phyloP scores from a whole-genome alignment of 2,797 vertebrate species.

The Octomys mimax region DNA sequence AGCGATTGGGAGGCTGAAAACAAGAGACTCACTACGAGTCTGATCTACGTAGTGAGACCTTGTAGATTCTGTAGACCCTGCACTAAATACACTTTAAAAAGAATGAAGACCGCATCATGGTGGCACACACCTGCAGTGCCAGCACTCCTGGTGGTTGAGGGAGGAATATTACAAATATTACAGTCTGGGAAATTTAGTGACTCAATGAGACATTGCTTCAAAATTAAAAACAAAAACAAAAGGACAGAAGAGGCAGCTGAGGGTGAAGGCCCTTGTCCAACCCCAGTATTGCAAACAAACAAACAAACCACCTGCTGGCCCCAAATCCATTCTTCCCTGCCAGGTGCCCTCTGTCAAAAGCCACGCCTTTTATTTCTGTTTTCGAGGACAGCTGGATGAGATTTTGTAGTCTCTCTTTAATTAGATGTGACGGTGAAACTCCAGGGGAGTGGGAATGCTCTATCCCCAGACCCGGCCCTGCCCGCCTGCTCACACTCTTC shows the following conservation, averaged over 20 bases:
- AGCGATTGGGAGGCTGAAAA: too few species aligned
- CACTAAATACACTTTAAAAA: too few species aligned
- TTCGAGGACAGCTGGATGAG: neutral
- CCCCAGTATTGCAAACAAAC: neutral
- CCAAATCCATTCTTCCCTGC: neutral
- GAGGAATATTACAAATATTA: neutral
- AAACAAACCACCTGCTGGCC: neutral
- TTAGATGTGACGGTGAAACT: neutral
- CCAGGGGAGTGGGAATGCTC: neutral
- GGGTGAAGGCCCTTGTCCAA: neutral
- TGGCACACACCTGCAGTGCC: neutral
- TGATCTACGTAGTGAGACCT: too few species aligned
- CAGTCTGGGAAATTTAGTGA: neutral
- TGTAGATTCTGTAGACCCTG: too few species aligned
- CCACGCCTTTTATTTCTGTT: slow-evolving; percentile 60
- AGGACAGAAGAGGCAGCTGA: neutral
- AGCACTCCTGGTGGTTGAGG: neutral
- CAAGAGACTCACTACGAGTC: too few species aligned
- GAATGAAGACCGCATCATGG: neutral
- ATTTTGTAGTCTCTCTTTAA: neutral
- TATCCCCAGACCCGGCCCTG: neutral
- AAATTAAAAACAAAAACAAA: neutral
- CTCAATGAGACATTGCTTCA: neutral
- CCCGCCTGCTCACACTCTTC: neutral
- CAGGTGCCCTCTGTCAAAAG: slow-evolving; percentile 46